Percentiles rank a stretch among this genome's conserved stretches.
phyloP scores from a whole-genome alignment of 2,113 vertebrate species.

The Acrocephalus arundinaceus region DNA sequence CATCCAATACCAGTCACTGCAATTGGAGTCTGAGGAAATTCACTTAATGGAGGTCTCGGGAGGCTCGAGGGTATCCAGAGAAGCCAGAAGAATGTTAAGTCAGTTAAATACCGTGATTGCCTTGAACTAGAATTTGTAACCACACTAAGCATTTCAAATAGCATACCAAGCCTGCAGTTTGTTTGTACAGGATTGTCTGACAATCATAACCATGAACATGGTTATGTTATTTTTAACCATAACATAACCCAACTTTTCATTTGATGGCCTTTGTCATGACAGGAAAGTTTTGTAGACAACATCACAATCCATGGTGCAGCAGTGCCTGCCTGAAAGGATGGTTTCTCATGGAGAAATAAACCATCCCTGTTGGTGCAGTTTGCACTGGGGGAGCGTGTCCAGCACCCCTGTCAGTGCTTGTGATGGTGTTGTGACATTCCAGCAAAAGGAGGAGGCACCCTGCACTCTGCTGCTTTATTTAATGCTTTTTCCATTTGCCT shows the following conservation, averaged over 20 bases:
- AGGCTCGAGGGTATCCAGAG: not conserved
- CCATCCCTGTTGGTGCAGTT: not conserved
- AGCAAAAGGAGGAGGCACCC: not conserved
- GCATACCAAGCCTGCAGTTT: not conserved
- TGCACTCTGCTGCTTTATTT: not conserved
- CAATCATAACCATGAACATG: not conserved
- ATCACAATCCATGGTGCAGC: not conserved
- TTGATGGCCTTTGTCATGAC: not conserved
- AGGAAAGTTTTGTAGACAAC: not conserved
- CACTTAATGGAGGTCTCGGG: not conserved
- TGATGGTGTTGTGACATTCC: not conserved
- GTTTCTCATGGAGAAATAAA: not conserved
- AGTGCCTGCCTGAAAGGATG: not conserved
- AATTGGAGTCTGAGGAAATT: not conserved
- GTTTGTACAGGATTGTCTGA: not conserved
- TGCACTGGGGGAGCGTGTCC: not conserved
- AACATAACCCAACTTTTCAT: not conserved
- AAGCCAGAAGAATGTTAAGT: not conserved
- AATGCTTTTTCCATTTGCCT: not conserved
- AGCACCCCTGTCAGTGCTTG: not conserved
- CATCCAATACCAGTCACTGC: conserved; percentile 10
- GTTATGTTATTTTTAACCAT: not conserved
- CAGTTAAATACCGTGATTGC: not conserved
- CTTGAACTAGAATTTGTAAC: not conserved
- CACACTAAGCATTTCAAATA: not conserved